Percentiles rank a stretch among this genome's conserved stretches.
These are phyloP conservation scores for Palloptera scutellata DNA, from an alignment of 2,888 invertebrate species.

Conservation along the genomic window DNA sequence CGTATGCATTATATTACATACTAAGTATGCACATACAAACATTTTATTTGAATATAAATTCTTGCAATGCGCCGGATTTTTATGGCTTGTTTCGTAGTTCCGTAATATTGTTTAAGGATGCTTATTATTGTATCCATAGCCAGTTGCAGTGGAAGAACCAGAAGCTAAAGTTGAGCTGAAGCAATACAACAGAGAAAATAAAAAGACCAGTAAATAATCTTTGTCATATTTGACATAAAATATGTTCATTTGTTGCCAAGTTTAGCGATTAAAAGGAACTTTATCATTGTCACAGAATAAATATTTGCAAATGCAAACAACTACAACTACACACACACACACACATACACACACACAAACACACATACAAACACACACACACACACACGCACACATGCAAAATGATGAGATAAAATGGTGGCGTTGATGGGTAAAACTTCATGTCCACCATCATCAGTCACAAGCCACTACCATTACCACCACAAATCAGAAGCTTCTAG, in stretches of 20 bases:
- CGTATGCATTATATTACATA: too few species aligned
- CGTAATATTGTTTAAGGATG: conserved; percentile 25
- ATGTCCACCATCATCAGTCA: not conserved
- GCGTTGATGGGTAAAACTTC: not conserved
- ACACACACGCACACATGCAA: not conserved
- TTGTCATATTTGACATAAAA: conserved; percentile 44
- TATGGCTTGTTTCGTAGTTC: conserved; percentile 20
- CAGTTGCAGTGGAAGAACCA: too few species aligned
- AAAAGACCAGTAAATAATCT: too few species aligned
- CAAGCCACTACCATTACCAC: not conserved
- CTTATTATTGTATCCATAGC: conserved; percentile 13
- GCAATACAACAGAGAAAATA: too few species aligned
- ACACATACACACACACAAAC: not conserved
- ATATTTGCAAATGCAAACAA: not conserved
- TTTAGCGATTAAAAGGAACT: conserved; percentile 62
- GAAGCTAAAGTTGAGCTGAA: too few species aligned
- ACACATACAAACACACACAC: not conserved
- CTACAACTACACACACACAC: not conserved
- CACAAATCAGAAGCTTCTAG: not conserved
- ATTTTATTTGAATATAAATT: too few species aligned
- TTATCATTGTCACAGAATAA: conserved; percentile 55
- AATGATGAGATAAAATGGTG: not conserved
- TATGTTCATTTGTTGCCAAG: conserved; percentile 56
- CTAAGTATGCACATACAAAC: too few species aligned
- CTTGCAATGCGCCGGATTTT: not conserved